Conservation (phyloP, 1,140 invertebrate genomes). For the Aradophagus sp. region DNA sequence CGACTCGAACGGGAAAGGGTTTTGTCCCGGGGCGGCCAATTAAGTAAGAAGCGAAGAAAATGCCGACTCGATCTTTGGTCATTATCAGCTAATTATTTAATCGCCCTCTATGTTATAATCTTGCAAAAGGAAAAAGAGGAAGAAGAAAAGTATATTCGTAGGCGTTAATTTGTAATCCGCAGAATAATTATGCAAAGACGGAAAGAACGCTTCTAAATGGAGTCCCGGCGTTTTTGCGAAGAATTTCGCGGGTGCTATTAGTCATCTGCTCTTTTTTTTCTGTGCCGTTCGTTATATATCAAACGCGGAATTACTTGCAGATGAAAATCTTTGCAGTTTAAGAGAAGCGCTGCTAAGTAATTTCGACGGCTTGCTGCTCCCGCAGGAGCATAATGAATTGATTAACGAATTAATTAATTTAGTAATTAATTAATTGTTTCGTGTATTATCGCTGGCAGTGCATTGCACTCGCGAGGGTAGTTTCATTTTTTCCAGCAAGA, state of each 20-base stretch:
- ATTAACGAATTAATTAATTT: too few relatives aligned
- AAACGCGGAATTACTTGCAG: slow-evolving; percentile 25
- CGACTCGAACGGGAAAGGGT: too few relatives aligned
- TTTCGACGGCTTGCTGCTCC: slow-evolving; percentile 15
- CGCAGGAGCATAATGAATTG: slow-evolving; percentile 42
- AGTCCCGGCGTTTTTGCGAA: too few relatives aligned
- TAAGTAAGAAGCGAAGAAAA: too few relatives aligned
- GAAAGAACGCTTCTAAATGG: neutral
- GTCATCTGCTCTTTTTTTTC: slow-evolving; percentile 20
- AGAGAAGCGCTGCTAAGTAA: slow-evolving; percentile 29
- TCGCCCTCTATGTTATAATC: too few relatives aligned
- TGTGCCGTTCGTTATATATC: slow-evolving; percentile 25
- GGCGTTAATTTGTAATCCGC: neutral
- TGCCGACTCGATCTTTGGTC: too few relatives aligned
- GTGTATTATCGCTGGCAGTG: slow-evolving; percentile 23
- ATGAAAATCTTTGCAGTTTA: slow-evolving; percentile 40
- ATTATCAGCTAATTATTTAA: slow-evolving; percentile 1
- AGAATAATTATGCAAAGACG: neutral
- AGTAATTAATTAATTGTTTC: slow-evolving; percentile 57
- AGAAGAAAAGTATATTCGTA: too few relatives aligned
- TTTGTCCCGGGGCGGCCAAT: too few relatives aligned
- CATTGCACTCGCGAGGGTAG: slow-evolving; percentile 35
- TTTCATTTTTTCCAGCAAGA: slow-evolving; percentile 33
- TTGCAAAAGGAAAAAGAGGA: too few relatives aligned
- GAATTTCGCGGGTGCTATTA: slow-evolving; percentile 9